phyloP scores from a whole-genome alignment of 2,113 vertebrate genomes.

The Raphicerus campestris region DNA sequence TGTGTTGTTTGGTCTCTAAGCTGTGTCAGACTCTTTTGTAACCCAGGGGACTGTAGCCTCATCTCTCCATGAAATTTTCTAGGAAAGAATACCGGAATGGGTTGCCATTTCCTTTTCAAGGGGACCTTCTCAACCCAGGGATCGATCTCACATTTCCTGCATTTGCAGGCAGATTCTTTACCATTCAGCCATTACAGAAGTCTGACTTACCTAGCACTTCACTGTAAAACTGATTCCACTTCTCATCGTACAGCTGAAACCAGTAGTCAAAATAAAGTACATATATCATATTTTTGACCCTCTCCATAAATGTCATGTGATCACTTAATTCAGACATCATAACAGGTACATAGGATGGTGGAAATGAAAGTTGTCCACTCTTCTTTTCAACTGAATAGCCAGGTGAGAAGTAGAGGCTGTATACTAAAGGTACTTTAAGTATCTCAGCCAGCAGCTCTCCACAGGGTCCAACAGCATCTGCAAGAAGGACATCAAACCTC shows the following conservation, averaged over 20 bases:
- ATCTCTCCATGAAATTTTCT: not conserved
- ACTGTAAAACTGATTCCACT: conserved; percentile 75
- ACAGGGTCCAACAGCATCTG: conserved; percentile 71
- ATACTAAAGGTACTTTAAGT: conserved; percentile 74
- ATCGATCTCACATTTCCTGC: not conserved
- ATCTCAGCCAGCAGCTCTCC: conserved; percentile 79
- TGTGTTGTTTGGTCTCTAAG: not conserved
- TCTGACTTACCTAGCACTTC: conserved; percentile 75
- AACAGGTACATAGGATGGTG: conserved; percentile 77
- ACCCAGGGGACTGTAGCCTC: not conserved
- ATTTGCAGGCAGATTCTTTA: not conserved
- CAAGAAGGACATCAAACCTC: conserved; percentile 73
- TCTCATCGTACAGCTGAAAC: not conserved
- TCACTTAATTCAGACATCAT: conserved; percentile 64
- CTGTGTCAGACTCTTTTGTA: not conserved
- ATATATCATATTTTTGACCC: not conserved
- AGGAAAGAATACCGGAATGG: not conserved
- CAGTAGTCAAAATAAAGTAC: not conserved
- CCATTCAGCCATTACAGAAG: not conserved
- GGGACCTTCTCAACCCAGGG: not conserved
- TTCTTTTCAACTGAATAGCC: conserved; percentile 61
- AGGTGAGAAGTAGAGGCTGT: conserved; percentile 67
- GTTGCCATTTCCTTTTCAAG: not conserved
- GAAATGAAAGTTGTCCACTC: conserved; percentile 68
- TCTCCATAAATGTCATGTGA: conserved; percentile 73